Evolutionary conservation across 2,797 vertebrate species (phyloP), one percentile per base, ranked within the genome.

Genomic region (Sebastes kiyomatsui): DNA sequence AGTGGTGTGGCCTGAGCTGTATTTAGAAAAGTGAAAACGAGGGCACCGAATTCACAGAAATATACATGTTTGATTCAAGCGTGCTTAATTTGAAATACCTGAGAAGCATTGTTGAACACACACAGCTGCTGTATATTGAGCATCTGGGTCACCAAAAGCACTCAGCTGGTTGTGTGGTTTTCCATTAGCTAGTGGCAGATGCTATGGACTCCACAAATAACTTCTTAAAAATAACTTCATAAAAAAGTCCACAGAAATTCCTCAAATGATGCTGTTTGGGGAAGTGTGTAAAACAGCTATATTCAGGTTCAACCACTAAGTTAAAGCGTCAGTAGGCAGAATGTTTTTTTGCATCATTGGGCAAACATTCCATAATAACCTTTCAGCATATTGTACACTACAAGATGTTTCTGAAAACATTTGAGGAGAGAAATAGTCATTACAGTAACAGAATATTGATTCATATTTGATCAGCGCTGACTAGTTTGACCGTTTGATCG

Each of bases 151-250:
- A 81, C 22, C 32, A 23, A 58, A 77, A 27, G 61, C 52, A 64
- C 58, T 60, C 55, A 38, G 58, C 60, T 59, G 35, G 79, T 72
- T 62, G 52, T 67, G 67, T 75, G 69, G 62, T 77, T 84, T 82
- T 82, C 76, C 67, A 76, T 67, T 52, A 58, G 30, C 30, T 33
- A 6, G 7, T 38, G 38, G 56, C 56, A 59, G 20, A 72, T 6
- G 4, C 11, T 54, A 2, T 28, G 4, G 20, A 42, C 25, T 49
- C 35, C 60, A 69, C 23, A 84, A 77, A 86, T 66, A 79, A 66
- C 18, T 35, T 60, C 12, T 61, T 67, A 14, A 67, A 78, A 79
- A 79, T 72, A 60, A 58, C 49, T 72, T 33, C 1, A 9, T 14
- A 11, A 20, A 68, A 23, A 27, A 68, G 8, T 35, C 2, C 23